Evolutionary conservation across 2,113 vertebrate genomes (phyloP).

Genomic region (Jacana jacana): DNA sequence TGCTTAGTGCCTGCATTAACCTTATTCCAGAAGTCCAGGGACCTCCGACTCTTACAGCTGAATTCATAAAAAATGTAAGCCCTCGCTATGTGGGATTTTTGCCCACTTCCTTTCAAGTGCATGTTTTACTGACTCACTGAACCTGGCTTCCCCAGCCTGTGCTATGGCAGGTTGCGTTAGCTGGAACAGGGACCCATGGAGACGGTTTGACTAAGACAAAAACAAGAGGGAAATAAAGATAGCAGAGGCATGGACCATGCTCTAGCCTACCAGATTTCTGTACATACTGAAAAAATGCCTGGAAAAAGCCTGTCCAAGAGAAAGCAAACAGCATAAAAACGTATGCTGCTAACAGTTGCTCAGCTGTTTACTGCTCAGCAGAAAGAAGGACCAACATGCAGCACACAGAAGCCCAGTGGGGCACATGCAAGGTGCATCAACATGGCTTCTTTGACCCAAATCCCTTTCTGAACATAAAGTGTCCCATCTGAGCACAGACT

Average conservation of each 20-base stretch:
- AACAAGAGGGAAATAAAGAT: not conserved
- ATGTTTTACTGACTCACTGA: not conserved
- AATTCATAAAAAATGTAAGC: constrained; percentile 49
- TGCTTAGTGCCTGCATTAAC: constrained; percentile 13
- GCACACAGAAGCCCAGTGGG: not conserved
- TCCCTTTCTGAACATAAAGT: constrained; percentile 14
- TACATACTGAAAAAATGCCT: not conserved
- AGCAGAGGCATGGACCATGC: not conserved
- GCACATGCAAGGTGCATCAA: not conserved
- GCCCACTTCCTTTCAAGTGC: not conserved
- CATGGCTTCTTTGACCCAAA: constrained; percentile 18
- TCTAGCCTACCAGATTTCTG: not conserved
- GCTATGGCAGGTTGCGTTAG: not conserved
- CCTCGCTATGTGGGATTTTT: not conserved
- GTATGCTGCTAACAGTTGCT: not conserved
- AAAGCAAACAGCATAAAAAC: not conserved
- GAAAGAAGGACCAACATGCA: not conserved
- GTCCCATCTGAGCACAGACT: not conserved
- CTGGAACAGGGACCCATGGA: not conserved
- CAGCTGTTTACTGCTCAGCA: not conserved
- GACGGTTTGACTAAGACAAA: not conserved
- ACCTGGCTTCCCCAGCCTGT: not conserved
- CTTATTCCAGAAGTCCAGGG: constrained; percentile 51
- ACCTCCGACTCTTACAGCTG: constrained; percentile 34
- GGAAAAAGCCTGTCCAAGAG: not conserved